Conservation (phyloP, 2,113 vertebrate genomes). For the Rana temporaria region DNA sequence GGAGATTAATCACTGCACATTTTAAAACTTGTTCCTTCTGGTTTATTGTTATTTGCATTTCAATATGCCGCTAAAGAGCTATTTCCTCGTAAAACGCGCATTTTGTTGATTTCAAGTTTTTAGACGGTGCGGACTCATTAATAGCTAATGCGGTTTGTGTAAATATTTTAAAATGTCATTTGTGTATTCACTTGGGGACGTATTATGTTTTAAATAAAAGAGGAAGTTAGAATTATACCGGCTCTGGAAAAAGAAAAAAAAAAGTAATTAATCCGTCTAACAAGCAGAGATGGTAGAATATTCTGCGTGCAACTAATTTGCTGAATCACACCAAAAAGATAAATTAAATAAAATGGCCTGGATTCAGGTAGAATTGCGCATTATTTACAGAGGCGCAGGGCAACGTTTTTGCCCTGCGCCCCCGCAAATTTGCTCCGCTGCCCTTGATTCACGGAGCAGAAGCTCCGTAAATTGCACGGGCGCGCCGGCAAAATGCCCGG, state of each 20-base stretch:
- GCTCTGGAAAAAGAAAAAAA: constrained; percentile 7
- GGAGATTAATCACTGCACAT: no score
- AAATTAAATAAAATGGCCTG: background rate
- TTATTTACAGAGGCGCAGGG: no score
- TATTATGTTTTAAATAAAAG: constrained; percentile 31
- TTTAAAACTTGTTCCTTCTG: no score
- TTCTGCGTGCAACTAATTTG: background rate
- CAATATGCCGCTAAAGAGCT: background rate
- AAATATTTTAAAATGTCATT: constrained; percentile 51
- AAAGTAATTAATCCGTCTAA: constrained; percentile 24
- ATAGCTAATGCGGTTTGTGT: constrained; percentile 44
- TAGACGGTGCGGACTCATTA: constrained; percentile 17
- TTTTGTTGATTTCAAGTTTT: constrained; percentile 21
- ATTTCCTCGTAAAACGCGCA: constrained; percentile 9
- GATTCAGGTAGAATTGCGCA: no score
- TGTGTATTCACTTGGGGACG: constrained; percentile 29
- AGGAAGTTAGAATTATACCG: constrained; percentile 1
- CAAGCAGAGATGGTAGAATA: background rate
- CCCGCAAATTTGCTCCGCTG: no score
- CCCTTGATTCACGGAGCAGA: no score
- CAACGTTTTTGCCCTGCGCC: no score
- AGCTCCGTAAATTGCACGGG: no score
- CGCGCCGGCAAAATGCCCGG: no score
- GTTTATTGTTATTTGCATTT: constrained; percentile 23
- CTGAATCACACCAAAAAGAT: background rate